phyloP scores from a whole-genome alignment of 2,888 invertebrate genomes.

The Drosophila nr. fundita region DNA sequence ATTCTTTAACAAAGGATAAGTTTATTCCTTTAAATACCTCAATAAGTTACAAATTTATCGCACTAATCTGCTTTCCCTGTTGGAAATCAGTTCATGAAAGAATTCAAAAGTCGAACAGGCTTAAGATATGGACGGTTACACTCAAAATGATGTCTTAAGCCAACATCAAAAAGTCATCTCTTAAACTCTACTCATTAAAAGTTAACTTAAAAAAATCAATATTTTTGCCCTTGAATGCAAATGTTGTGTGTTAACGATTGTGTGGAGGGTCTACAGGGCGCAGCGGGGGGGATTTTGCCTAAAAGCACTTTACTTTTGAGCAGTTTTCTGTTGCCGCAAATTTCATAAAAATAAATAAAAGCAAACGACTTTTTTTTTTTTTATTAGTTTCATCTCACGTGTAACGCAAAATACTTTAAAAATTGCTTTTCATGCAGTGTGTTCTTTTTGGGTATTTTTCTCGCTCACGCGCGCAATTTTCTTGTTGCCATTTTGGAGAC shows the following conservation, averaged over 20 bases:
- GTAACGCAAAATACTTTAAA: constrained; percentile 71
- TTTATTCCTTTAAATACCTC: background rate
- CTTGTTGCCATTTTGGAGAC: constrained; percentile 65
- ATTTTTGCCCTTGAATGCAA: constrained; percentile 73
- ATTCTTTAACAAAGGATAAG: background rate
- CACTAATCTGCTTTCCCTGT: too few relatives aligned
- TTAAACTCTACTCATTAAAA: background rate
- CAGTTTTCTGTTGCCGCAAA: constrained; percentile 51
- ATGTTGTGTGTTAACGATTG: constrained; percentile 22
- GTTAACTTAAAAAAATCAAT: constrained; percentile 22
- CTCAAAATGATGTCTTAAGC: too few relatives aligned
- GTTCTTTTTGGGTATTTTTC: constrained; percentile 23
- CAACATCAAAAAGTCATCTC: too few relatives aligned
- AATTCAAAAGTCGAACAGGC: too few relatives aligned
- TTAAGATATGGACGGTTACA: too few relatives aligned
- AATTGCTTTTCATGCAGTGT: constrained; percentile 64
- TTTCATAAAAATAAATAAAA: constrained; percentile 57
- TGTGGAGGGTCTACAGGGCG: background rate
- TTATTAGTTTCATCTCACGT: constrained; percentile 33
- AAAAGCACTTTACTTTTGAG: constrained; percentile 58
- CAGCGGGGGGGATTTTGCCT: background rate
- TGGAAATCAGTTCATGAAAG: too few relatives aligned
- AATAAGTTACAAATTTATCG: too few relatives aligned
- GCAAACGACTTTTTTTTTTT: constrained; percentile 22
- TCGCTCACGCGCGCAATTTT: constrained; percentile 46